Evolutionary conservation across 1,140 invertebrate genomes (phyloP).

Genomic region (Belonocnema kinseyi): DNA sequence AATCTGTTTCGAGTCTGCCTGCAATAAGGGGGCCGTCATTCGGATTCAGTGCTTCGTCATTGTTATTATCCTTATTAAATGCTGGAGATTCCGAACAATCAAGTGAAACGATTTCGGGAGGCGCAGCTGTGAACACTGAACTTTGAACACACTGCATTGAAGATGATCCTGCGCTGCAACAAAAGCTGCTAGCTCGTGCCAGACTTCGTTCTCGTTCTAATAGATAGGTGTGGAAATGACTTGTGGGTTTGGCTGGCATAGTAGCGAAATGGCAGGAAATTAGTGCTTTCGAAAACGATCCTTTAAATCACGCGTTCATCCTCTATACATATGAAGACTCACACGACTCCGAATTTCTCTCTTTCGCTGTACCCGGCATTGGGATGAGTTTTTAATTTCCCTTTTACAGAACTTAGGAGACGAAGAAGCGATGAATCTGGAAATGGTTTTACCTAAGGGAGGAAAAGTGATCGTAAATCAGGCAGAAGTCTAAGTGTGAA

Average conservation of each 20-base stretch:
- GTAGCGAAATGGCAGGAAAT: constrained; percentile 64
- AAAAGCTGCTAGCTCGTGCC: constrained; percentile 56
- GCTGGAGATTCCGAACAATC: constrained; percentile 43
- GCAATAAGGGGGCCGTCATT: background rate
- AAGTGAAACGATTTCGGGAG: background rate
- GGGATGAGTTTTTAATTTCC: constrained; percentile 62
- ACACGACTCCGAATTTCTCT: constrained; percentile 41
- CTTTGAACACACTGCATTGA: constrained; percentile 55
- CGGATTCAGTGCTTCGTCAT: constrained; percentile 46
- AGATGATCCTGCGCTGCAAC: constrained; percentile 46
- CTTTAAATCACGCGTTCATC: constrained; percentile 57
- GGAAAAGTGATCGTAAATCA: too few species aligned
- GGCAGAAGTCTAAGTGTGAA: too few species aligned
- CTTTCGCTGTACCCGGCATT: constrained; percentile 46
- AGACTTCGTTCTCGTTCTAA: constrained; percentile 54
- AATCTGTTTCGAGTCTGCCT: background rate
- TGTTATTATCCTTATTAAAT: constrained; percentile 66
- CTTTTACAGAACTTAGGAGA: constrained; percentile 3
- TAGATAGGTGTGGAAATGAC: constrained; percentile 69
- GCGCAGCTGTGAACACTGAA: constrained; percentile 48
- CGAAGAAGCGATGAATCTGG: too few species aligned
- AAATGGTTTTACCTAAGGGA: too few species aligned
- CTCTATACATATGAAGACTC: constrained; percentile 43
- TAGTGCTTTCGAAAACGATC: constrained; percentile 62
- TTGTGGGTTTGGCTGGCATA: constrained; percentile 58